These are phyloP conservation scores for Apis florea DNA, from an alignment of 1,140 invertebrate genomes.

Conservation along the genomic window DNA sequence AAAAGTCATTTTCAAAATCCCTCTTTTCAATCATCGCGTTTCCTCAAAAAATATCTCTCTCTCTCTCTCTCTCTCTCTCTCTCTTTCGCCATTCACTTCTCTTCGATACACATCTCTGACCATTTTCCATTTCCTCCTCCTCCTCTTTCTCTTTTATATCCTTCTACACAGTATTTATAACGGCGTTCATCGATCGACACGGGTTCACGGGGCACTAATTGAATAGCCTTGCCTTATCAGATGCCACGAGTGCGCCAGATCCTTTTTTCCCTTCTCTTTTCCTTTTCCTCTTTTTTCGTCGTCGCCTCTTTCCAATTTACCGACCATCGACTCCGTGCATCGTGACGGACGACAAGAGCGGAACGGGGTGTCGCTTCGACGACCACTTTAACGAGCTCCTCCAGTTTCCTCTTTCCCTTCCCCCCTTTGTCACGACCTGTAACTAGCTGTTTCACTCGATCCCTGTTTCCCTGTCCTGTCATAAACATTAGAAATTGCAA, in stretches of 20 bases:
- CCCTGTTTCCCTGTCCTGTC: background rate
- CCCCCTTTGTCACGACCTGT: background rate
- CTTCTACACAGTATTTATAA: constrained; percentile 8
- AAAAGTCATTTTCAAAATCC: background rate
- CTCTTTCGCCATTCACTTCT: background rate
- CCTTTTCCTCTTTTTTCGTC: background rate
- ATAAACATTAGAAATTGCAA: background rate
- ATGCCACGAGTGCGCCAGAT: constrained; percentile 27
- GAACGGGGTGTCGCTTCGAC: constrained; percentile 31
- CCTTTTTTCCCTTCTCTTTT: background rate
- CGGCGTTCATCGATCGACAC: constrained; percentile 20
- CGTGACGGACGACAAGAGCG: constrained; percentile 30
- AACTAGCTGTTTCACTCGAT: background rate
- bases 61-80: no score
- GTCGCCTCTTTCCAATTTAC: constrained; percentile 51
- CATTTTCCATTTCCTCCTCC: constrained; percentile 1
- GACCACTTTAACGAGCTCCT: constrained; percentile 52
- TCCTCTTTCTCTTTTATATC: no score
- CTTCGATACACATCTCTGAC: background rate
- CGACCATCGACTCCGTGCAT: constrained; percentile 25
- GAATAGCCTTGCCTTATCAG: constrained; percentile 33
- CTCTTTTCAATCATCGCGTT: background rate
- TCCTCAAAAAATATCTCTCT: background rate
- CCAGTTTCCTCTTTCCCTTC: background rate
- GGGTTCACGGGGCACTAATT: constrained; percentile 21